Evolutionary conservation across 2,888 invertebrate species (phyloP), one percentile per base, ranked within the genome.

Genomic region (Smittia sp.): DNA sequence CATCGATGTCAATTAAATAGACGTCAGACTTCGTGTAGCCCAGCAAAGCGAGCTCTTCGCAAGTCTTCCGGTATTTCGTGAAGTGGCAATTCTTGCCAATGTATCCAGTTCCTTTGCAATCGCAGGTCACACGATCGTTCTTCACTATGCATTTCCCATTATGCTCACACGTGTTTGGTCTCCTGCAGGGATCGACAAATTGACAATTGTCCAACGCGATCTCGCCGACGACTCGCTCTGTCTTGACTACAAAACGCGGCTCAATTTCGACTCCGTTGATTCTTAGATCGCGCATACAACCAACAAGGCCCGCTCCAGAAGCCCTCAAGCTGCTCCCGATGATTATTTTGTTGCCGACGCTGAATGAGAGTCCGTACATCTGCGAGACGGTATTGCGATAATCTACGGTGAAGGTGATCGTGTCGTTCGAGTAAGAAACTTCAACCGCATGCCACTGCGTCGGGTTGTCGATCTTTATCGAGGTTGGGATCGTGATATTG

Each of bases 81-180:
- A 97, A 97, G 80, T 96, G 96, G 78, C 97, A 97, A 79, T 95
- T 95, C 79, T 93, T 92, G 9, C 97, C 97, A 63, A 92, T 92
- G 79, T 96, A 97, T 0, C 94, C 94, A 2, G 94, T 95, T 76
- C 89, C 91, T 58, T 90, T 89, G 81, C 96, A 97, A 79, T 96
- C 93, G 80, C 97, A 97, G 32, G 90, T 91, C 58, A 96, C 89
- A 73, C 90, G 86, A 78, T 94, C 93, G 80, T 95, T 93, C 78
- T 92, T 89, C 0, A 96, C 93, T 24, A 93, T 91, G 82, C 96
- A 97, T 78, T 91, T 89, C 0, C 95, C 96, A 1, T 91, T 94
- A 79, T 97, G 96, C 78, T 96, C 94, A 79, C 96, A 96, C 62
- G 94, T 94, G 78, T 94, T 93, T 0, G 94, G 94, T 75, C 94